A percentile compares a stretch with the other conserved stretches of the same genome.
Conservation (phyloP, 2,113 vertebrate species). For the Phalacrocorax carbo region DNA sequence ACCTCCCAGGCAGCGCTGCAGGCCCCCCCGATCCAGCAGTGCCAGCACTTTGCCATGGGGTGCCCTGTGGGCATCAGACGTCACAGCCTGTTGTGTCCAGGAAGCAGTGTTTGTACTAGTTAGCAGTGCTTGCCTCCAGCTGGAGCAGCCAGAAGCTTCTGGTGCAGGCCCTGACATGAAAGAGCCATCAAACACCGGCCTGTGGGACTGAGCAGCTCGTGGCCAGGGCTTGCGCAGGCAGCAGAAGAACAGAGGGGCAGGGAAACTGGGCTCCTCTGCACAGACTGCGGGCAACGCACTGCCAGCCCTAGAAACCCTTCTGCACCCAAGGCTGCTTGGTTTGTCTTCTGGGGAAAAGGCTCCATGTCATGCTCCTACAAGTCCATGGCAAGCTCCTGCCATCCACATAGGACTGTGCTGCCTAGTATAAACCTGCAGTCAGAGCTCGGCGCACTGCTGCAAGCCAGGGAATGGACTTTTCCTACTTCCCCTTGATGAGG, state of each 20-base stretch:
- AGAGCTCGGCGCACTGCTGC: fast-evolving
- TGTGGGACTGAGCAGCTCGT: fast-evolving
- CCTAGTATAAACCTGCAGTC: not conserved
- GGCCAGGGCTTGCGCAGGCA: not conserved
- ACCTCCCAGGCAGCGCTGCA: not conserved
- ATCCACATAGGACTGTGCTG: not conserved
- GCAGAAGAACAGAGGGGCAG: not conserved
- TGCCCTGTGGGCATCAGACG: not conserved
- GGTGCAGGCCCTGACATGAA: not conserved
- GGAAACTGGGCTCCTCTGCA: not conserved
- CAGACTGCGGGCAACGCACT: fast-evolving
- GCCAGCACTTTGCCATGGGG: not conserved
- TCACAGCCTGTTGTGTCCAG: not conserved
- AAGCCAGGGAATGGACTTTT: not conserved
- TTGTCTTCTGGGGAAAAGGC: not conserved
- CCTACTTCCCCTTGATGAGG: not conserved
- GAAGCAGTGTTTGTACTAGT: not conserved
- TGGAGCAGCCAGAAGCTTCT: not conserved
- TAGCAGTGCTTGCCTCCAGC: not conserved
- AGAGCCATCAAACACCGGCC: not conserved
- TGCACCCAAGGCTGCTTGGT: not conserved
- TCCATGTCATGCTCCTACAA: not conserved
- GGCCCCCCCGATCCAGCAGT: not conserved
- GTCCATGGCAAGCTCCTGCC: not conserved
- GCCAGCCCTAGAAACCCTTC: not conserved